Conservation (phyloP, 2,888 invertebrate genomes). For the Lasioglossum figueresi region DNA sequence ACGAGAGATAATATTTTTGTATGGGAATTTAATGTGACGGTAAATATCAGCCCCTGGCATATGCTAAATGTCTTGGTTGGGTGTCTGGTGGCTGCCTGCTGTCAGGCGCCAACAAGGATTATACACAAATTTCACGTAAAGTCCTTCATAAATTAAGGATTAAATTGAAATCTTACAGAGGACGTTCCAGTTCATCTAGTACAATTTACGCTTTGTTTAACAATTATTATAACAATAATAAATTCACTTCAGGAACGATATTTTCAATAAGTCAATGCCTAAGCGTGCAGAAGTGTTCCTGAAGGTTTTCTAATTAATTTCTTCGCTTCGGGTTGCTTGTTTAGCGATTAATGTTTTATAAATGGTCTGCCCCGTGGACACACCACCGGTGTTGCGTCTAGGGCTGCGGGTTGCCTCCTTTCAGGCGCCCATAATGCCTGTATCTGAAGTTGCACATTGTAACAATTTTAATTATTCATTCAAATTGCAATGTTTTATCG, state of each 20-base stretch:
- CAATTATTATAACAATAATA: not conserved
- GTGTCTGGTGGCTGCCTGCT: not conserved
- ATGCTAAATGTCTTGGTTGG: not conserved
- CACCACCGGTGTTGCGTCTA: not conserved
- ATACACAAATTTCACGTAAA: not conserved
- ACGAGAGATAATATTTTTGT: not conserved
- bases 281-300: not conserved
- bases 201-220: not conserved
- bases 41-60: not conserved
- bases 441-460: not conserved
- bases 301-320: not conserved
- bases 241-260: not conserved
- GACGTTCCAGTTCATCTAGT: too few species aligned
- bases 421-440: not conserved
- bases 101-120: not conserved
- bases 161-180: not conserved
- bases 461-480: not conserved
- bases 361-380: not conserved
- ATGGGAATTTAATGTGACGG: not conserved
- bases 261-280: not conserved
- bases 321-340: too few species aligned
- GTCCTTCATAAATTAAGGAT: not conserved
- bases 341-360: not conserved
- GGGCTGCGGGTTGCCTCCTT: not conserved
- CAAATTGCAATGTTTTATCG: not conserved